Conservation (phyloP, 2,888 invertebrate species). For the Syrphus vitripennis region DNA sequence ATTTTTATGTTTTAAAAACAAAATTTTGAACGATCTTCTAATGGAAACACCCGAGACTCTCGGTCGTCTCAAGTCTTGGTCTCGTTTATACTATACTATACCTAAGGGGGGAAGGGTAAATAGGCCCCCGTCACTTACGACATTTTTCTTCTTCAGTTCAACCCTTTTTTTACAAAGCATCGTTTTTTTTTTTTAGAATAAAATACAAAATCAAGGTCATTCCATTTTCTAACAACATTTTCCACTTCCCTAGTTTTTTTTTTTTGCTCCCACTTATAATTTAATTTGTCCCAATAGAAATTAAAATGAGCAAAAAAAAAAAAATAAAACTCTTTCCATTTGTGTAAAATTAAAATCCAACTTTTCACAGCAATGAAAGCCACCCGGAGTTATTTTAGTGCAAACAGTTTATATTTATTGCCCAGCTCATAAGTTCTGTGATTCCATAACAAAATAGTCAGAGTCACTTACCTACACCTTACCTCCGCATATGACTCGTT, state of each 20-base stretch:
- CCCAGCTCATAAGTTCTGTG: constrained; percentile 47
- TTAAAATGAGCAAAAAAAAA: not conserved
- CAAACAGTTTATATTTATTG: constrained; percentile 65
- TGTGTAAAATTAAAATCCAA: constrained; percentile 60
- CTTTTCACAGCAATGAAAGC: constrained; percentile 58
- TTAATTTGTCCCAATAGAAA: not conserved
- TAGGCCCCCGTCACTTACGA: too few species aligned
- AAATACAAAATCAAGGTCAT: not conserved
- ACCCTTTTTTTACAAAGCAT: too few species aligned
- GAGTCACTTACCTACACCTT: constrained; percentile 12
- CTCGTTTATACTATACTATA: too few species aligned
- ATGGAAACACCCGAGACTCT: too few species aligned
- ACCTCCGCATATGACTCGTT: constrained; percentile 2
- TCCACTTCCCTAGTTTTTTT: not conserved
- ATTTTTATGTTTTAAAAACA: too few species aligned
- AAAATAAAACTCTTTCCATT: not conserved
- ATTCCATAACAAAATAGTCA: constrained; percentile 24
- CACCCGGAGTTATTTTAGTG: constrained; percentile 62
- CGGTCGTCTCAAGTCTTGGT: too few species aligned
- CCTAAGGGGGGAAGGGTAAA: too few species aligned
- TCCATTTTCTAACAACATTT: not conserved
- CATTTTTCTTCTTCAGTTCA: too few species aligned
- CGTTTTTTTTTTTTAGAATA: too few species aligned
- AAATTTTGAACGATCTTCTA: too few species aligned
- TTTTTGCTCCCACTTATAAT: not conserved